phyloP scores from a whole-genome alignment of 2,797 vertebrate species.

The Lates japonicus region DNA sequence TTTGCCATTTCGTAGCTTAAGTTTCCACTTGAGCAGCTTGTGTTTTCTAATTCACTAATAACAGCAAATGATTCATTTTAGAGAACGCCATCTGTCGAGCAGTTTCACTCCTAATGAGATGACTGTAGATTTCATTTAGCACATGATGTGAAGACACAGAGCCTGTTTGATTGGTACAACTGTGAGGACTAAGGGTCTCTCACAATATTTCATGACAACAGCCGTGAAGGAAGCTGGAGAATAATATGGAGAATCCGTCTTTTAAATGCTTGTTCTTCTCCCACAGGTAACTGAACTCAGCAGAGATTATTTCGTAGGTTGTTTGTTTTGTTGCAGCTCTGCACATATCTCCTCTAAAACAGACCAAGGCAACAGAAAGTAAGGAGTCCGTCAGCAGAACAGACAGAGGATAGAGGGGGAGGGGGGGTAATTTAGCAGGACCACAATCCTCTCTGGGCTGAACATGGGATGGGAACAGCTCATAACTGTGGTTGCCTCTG shows the following conservation, averaged over 20 bases:
- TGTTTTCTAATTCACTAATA: slow-evolving; percentile 28
- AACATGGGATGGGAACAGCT: slow-evolving; percentile 51
- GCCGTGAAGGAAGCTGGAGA: background rate
- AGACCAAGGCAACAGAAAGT: slow-evolving; percentile 24
- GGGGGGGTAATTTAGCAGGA: slow-evolving; percentile 37
- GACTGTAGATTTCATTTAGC: slow-evolving; percentile 11
- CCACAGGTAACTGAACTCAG: background rate
- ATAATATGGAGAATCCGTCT: background rate
- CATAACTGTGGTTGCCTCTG: slow-evolving; percentile 63
- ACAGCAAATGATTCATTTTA: slow-evolving; percentile 25
- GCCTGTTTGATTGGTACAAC: background rate
- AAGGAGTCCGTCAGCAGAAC: slow-evolving; percentile 26
- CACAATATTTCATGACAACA: background rate
- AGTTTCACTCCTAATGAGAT: slow-evolving; percentile 11
- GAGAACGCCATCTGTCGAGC: background rate
- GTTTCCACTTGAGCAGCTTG: slow-evolving; percentile 15
- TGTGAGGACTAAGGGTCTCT: background rate
- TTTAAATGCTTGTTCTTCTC: background rate
- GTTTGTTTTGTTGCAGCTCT: background rate
- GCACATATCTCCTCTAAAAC: background rate
- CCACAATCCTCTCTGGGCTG: slow-evolving; percentile 49
- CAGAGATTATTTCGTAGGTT: background rate
- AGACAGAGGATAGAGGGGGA: slow-evolving; percentile 3
- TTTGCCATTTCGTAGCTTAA: background rate
- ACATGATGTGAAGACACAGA: slow-evolving; percentile 15